A percentile compares a stretch with the other conserved stretches of the same genome.
These are phyloP conservation scores for Zophobas morio DNA, from an alignment of 1,140 invertebrate genomes.

Conservation along the genomic window DNA sequence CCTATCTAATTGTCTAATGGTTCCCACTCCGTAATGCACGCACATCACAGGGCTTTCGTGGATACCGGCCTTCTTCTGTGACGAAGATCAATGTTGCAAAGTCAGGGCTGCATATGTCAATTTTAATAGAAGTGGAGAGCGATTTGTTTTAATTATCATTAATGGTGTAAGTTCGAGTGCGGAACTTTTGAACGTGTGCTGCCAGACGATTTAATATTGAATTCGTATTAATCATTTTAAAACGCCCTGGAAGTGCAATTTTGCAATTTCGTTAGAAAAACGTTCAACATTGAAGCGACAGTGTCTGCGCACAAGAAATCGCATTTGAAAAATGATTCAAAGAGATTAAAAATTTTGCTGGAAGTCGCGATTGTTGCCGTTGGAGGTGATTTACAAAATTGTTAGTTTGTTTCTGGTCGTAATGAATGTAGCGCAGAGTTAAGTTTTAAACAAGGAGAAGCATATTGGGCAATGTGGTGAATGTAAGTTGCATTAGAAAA, in stretches of 20 bases:
- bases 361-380: neutral
- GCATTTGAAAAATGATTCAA: slow-evolving; percentile 1
- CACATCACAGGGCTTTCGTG: slow-evolving; percentile 29
- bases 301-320: neutral
- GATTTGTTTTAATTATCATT: slow-evolving; percentile 25
- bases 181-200: slow-evolving; percentile 11
- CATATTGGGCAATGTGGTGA: slow-evolving; percentile 38
- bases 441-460: slow-evolving; percentile 22
- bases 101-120: slow-evolving; percentile 16
- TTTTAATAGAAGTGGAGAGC: slow-evolving; percentile 15
- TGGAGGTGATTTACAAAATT: slow-evolving; percentile 33
- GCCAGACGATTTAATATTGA: slow-evolving; percentile 36
- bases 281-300: too few species aligned
- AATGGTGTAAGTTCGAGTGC: neutral
- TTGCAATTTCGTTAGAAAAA: slow-evolving; percentile 1
- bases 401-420: slow-evolving; percentile 10
- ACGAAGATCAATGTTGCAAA: slow-evolving; percentile 7
- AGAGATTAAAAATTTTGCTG: neutral
- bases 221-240: slow-evolving; percentile 37
- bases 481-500: slow-evolving; percentile 46
- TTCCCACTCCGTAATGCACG: slow-evolving; percentile 28
- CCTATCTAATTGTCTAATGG: slow-evolving; percentile 50
- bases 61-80: slow-evolving; percentile 15
- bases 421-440: slow-evolving; percentile 21
- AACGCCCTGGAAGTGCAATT: slow-evolving; percentile 12